Evolutionary conservation across 2,113 vertebrate genomes (phyloP).

Genomic region (Nycticryphes semicollaris): DNA sequence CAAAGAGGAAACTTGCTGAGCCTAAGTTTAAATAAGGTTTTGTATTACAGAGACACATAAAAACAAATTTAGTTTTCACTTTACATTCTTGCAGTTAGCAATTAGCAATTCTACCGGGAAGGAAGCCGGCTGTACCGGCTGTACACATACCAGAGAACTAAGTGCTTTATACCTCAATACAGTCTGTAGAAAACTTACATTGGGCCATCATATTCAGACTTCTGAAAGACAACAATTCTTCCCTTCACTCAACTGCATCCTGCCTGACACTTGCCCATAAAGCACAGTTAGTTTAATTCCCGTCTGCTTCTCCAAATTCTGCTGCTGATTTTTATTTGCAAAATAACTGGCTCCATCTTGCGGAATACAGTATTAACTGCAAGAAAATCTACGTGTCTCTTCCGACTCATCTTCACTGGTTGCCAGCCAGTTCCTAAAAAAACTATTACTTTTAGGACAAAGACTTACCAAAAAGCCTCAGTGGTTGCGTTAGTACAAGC

Average conservation of each 20-base stretch:
- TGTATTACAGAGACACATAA: background rate
- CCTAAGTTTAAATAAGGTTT: background rate
- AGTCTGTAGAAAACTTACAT: background rate
- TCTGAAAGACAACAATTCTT: background rate
- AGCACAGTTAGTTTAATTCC: background rate
- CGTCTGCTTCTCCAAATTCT: background rate
- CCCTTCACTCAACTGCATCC: background rate
- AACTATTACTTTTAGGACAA: background rate
- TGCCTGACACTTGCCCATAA: background rate
- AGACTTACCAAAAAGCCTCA: background rate
- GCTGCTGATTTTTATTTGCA: background rate
- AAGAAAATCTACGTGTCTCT: background rate
- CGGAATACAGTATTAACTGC: conserved; percentile 19
- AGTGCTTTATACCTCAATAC: background rate
- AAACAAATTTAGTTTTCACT: background rate
- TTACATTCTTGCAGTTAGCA: background rate
- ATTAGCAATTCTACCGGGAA: background rate
- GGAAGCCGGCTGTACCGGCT: background rate
- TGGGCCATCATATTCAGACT: background rate
- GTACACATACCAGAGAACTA: background rate
- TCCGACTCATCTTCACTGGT: background rate
- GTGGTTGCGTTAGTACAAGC: background rate
- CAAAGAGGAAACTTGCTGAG: background rate
- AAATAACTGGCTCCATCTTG: conserved; percentile 57
- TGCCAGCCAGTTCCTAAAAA: background rate